phyloP scores from a whole-genome alignment of 2,888 invertebrate species.

The Allophyes oxyacanthae region DNA sequence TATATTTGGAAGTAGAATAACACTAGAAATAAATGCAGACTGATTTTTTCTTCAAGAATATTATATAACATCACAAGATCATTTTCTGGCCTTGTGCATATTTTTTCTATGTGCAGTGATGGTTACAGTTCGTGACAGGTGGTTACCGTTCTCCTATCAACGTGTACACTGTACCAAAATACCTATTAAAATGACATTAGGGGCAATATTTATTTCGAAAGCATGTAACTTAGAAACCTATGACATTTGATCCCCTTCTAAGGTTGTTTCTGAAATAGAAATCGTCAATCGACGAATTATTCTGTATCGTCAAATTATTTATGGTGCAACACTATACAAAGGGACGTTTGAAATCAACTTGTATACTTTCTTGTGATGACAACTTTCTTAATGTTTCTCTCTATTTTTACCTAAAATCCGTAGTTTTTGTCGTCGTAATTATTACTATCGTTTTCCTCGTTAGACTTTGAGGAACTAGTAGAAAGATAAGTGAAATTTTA shows the following conservation, averaged over 20 bases:
- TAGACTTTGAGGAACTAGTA: background rate
- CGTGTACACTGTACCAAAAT: conserved; percentile 39
- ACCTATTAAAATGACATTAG: conserved; percentile 54
- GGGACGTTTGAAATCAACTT: conserved; percentile 6
- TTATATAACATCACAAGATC: conserved; percentile 17
- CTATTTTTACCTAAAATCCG: too few species aligned
- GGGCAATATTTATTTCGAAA: conserved; percentile 54
- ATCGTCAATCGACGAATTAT: conserved; percentile 53
- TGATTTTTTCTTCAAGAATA: too few species aligned
- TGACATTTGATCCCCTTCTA: conserved; percentile 60
- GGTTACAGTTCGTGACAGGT: conserved; percentile 47
- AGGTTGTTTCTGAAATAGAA: conserved; percentile 54
- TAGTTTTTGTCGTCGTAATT: too few species aligned
- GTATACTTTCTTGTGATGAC: conserved; percentile 10
- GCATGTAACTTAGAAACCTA: conserved; percentile 42
- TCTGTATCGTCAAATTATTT: conserved; percentile 51
- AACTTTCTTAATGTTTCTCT: conserved; percentile 7
- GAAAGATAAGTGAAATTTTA: conserved; percentile 3
- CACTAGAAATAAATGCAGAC: too few species aligned
- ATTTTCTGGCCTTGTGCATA: conserved; percentile 33
- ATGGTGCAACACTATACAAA: conserved; percentile 39
- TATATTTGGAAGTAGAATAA: too few species aligned
- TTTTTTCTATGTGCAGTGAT: conserved; percentile 8
- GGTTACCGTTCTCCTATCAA: conserved; percentile 39
- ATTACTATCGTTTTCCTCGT: too few species aligned